Evolutionary conservation across 2,888 invertebrate species (phyloP), one percentile per base, ranked within the genome.

Genomic region (Caenorhabditis imperialis): DNA sequence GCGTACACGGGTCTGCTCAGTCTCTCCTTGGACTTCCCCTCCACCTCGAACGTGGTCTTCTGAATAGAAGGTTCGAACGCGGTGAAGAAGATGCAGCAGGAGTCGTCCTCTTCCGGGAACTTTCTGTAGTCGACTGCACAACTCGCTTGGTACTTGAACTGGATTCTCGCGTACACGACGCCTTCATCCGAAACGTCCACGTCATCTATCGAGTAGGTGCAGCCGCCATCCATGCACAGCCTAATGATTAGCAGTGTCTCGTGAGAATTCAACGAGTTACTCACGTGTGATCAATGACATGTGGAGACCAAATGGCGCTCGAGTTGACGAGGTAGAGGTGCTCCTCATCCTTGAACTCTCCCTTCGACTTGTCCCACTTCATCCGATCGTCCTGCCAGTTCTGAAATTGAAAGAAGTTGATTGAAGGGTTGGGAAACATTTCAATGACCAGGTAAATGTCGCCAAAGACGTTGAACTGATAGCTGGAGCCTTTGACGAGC

Each of bases 61-160:
- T 44, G 3, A 3, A 70, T 30, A 8, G 71, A 72, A 12, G 69
- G 74, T 42, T 86, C 83, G 18, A 75, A 75, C 4, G 69, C 73
- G 2, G 78, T 77, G 74, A 79, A 81, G 63, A 76, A 78, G 14
- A 80, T 78, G 53, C 77, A 80, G 33, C 79, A 81, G 35, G 53
- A 76, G 62, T 86, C 86, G 23, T 83, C 82, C 48, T 86, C 86
- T 60, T 86, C 86, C 0, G 86, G 86, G 51, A 87, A 85, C 65
- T 65, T 65, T 14, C 42, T 58, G 58, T 80, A 86, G 50, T 86
- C 79, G 16, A 86, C 73, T n/a, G 55, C 62, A 63, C 86, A 86
- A 45, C 77, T 82, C 1, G 86, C 63, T 7, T 81, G 78, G 58
- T 83, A 86, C 37, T 79, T 73, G 77, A 86, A 86, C n/a, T 77